Percentiles rank a stretch among this genome's conserved stretches.
Evolutionary conservation across 2,888 invertebrate genomes (phyloP).

Genomic region (Branchellion lobata): DNA sequence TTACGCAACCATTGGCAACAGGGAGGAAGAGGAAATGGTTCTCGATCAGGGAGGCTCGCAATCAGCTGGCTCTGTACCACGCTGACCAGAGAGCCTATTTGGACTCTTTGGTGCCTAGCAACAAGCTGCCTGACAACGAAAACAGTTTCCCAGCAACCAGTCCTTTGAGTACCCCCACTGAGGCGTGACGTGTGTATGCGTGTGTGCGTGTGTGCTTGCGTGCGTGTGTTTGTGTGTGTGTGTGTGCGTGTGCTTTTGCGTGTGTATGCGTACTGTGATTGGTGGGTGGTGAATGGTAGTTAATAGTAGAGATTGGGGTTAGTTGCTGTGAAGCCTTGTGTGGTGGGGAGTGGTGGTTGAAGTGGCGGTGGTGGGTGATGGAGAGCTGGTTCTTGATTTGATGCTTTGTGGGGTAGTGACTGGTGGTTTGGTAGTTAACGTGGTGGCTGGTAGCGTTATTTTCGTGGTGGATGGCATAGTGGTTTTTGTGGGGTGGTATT

Average conservation of each 20-base stretch:
- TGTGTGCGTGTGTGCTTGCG: neutral
- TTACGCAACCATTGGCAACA: no score
- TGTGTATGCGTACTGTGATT: neutral
- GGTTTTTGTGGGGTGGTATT: no score
- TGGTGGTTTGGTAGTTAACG: no score
- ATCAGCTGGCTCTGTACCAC: slow-evolving; percentile 16
- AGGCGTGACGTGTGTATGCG: neutral
- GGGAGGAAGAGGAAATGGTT: slow-evolving; percentile 34
- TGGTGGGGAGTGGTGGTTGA: no score
- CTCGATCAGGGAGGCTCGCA: slow-evolving; percentile 13
- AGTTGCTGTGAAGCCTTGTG: no score
- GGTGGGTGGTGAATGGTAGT: neutral
- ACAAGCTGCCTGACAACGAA: neutral
- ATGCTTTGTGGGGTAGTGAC: no score
- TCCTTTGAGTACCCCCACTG: neutral
- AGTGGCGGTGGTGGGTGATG: no score
- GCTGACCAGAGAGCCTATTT: slow-evolving; percentile 35
- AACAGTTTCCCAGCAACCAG: neutral
- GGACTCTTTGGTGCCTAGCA: slow-evolving; percentile 1
- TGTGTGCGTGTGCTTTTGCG: neutral
- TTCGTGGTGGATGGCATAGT: no score
- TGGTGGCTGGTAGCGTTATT: no score
- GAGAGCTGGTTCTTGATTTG: no score
- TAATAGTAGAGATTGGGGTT: no score
- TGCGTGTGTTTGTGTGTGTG: neutral